These are phyloP conservation scores for Folsomia manolachei DNA, from an alignment of 2,888 invertebrate species.

Conservation along the genomic window DNA sequence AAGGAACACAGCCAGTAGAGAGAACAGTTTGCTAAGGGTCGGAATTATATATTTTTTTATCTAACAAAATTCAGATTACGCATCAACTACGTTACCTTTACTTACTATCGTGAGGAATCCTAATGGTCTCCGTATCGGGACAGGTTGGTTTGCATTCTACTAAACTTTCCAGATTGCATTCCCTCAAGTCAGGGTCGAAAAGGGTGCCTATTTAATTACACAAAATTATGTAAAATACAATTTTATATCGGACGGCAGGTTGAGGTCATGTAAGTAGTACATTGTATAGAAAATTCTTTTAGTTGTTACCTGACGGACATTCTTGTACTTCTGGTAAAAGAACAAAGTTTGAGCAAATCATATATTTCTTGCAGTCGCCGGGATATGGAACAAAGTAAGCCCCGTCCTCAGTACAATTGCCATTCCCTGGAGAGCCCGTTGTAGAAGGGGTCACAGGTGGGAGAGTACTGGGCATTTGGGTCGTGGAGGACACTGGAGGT, in stretches of 20 bases:
- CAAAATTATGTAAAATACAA: no score
- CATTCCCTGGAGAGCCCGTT: not conserved
- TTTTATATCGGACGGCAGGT: no score
- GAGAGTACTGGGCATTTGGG: not conserved
- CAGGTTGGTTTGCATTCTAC: not conserved
- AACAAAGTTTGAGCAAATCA: not conserved
- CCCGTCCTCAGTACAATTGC: conserved; percentile 2
- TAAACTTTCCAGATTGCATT: conserved; percentile 5
- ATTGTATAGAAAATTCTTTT: no score
- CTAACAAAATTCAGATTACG: no score
- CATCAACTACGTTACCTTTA: no score
- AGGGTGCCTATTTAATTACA: no score
- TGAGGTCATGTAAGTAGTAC: no score
- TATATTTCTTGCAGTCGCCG: not conserved
- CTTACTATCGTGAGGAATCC: not conserved
- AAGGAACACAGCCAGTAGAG: not conserved
- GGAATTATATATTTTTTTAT: not conserved
- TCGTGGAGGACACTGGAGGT: not conserved
- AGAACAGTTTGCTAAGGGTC: not conserved
- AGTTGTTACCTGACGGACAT: no score
- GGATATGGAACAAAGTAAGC: not conserved
- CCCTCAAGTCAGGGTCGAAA: not conserved
- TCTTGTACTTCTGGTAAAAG: not conserved
- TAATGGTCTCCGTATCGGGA: not conserved
- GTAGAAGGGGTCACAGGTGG: not conserved